phyloP scores from a whole-genome alignment of 2,888 invertebrate species.

The Lithophane socia region DNA sequence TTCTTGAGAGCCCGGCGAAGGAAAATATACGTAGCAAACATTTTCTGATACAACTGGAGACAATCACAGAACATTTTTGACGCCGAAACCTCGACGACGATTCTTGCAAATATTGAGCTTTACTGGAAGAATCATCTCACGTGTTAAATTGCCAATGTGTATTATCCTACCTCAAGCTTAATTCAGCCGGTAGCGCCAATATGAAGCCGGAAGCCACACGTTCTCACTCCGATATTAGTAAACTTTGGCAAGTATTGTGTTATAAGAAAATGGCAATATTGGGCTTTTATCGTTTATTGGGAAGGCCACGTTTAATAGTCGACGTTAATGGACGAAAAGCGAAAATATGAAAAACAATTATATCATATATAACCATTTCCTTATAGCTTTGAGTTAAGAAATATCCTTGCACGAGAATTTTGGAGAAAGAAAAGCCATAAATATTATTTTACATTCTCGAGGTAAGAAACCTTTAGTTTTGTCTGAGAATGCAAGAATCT shows the following conservation, averaged over 20 bases:
- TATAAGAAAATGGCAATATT: conserved; percentile 19
- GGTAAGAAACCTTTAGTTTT: not conserved
- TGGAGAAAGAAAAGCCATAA: not conserved
- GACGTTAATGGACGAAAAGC: not conserved
- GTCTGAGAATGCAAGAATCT: conserved; percentile 2
- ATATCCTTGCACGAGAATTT: not conserved
- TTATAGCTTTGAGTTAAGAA: not conserved
- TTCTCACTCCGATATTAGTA: conserved; percentile 32
- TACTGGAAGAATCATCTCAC: not conserved
- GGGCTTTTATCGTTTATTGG: conserved; percentile 1
- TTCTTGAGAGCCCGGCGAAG: conserved; percentile 24
- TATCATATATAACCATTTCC: not conserved
- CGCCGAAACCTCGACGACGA: not conserved
- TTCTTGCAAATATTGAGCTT: not conserved
- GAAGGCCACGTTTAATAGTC: not conserved
- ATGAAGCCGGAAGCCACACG: conserved; percentile 37
- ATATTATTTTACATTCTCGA: conserved; percentile 1
- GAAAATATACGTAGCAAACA: conserved; percentile 35
- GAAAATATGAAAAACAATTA: not conserved
- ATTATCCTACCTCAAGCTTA: conserved; percentile 19
- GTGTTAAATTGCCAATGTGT: conserved; percentile 8
- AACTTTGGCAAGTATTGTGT: conserved; percentile 32
- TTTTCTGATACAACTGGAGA: conserved; percentile 4
- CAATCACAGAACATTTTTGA: not conserved
- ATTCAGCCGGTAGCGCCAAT: conserved; percentile 14